phyloP scores from a whole-genome alignment of 2,888 invertebrate species.

The Dinocampus coccinellae region DNA sequence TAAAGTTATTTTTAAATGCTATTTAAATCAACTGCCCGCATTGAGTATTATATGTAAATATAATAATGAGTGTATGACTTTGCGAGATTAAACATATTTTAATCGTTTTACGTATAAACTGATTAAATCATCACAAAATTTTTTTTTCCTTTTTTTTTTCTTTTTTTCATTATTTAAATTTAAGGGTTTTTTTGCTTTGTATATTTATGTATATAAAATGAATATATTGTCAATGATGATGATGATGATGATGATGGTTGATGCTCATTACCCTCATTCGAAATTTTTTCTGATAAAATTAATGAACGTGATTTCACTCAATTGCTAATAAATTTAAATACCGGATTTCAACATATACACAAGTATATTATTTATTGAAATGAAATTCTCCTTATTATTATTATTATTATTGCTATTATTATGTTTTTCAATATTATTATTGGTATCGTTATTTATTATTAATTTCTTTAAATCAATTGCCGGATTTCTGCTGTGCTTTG shows the following conservation, averaged over 20 bases:
- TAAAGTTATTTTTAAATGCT: background rate
- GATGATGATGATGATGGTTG: too few species aligned
- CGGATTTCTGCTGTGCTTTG: background rate
- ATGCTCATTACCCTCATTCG: background rate
- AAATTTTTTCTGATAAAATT: background rate
- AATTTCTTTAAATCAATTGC: constrained; percentile 3
- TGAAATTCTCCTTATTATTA: too few species aligned
- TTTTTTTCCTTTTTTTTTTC: background rate
- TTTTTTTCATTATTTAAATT: too few species aligned
- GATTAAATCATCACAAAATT: background rate
- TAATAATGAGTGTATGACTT: background rate
- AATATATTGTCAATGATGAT: background rate
- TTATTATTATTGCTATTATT: too few species aligned
- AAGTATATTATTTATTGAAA: too few species aligned
- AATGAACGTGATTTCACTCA: background rate
- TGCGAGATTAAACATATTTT: too few species aligned
- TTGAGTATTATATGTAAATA: background rate
- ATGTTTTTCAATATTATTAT: background rate
- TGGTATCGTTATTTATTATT: background rate
- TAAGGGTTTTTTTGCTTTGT: background rate
- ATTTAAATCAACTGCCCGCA: background rate
- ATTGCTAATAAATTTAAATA: background rate
- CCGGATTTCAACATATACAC: background rate
- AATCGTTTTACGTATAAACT: background rate
- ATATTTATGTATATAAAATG: background rate